Percentiles rank a stretch among this genome's conserved stretches.
These are phyloP conservation scores for Mimumesa dahlbomi DNA, from an alignment of 2,888 invertebrate genomes.

Conservation along the genomic window DNA sequence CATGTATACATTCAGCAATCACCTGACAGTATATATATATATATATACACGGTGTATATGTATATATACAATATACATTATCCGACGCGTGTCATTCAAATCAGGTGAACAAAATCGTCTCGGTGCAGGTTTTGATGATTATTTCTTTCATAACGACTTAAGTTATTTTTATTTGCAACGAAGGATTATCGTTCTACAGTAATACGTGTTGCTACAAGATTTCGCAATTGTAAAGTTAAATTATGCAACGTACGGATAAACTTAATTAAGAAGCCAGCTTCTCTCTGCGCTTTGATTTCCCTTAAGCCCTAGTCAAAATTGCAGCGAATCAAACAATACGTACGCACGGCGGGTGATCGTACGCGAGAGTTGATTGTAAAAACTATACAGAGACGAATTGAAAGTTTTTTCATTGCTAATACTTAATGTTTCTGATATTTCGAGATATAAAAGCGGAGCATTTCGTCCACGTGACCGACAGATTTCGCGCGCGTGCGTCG, in stretches of 20 bases:
- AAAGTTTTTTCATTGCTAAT: constrained; percentile 17
- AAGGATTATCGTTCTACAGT: no score
- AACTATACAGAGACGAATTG: constrained; percentile 18
- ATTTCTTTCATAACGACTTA: no score
- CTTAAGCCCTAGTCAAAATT: constrained; percentile 11
- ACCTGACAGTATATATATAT: constrained; percentile 36
- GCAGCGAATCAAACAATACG: constrained; percentile 18
- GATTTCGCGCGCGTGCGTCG: no score
- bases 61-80: no score
- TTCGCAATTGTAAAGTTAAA: constrained; percentile 28
- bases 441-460: constrained; percentile 31
- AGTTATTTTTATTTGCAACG: no score
- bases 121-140: no score
- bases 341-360: constrained; percentile 24
- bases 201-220: constrained; percentile 34
- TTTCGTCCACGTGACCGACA: background rate
- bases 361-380: constrained; percentile 36
- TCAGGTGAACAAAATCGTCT: no score
- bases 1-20: no score
- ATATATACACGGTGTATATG: background rate
- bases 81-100: no score
- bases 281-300: constrained; percentile 20
- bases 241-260: constrained; percentile 24
- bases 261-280: constrained; percentile 54
- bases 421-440: constrained; percentile 3